Percentiles rank a stretch among this genome's conserved stretches.
phyloP scores from a whole-genome alignment of 2,113 vertebrate genomes.

The Daubentonia madagascariensis region DNA sequence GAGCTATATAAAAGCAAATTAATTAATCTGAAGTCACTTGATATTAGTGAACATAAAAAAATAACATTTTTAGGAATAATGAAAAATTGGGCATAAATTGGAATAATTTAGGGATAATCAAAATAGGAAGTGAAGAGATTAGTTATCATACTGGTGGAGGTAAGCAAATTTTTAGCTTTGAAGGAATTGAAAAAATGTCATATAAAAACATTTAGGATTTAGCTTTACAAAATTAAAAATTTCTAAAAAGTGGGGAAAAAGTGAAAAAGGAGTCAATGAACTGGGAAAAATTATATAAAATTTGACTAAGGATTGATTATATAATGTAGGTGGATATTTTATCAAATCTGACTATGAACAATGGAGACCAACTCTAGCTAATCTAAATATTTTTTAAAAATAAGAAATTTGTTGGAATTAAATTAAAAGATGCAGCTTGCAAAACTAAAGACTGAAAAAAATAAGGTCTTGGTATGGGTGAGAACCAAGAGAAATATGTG shows the following conservation, averaged over 20 bases:
- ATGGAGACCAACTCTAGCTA: neutral
- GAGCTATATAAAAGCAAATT: neutral
- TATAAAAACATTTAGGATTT: neutral
- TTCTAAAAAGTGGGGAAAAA: neutral
- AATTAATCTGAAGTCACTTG: neutral
- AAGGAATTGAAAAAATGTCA: neutral
- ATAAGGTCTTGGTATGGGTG: neutral
- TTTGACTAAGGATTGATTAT: neutral
- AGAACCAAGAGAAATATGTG: neutral
- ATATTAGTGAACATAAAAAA: neutral
- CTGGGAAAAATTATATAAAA: neutral
- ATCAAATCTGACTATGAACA: conserved; percentile 1
- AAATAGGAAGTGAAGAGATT: neutral
- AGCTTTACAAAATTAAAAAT: neutral
- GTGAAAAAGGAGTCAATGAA: neutral
- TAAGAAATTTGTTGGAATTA: neutral
- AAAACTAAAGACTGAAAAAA: conserved; percentile 1
- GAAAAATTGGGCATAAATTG: neutral
- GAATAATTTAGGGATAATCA: neutral
- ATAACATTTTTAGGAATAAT: neutral
- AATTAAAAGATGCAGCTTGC: neutral
- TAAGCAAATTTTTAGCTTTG: neutral
- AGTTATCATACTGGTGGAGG: neutral
- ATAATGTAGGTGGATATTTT: neutral
- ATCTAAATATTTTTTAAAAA: neutral